Base-by-base conservation (phyloP, 2,888 invertebrate genomes). In the Eupithecia subumbrata region DNA sequence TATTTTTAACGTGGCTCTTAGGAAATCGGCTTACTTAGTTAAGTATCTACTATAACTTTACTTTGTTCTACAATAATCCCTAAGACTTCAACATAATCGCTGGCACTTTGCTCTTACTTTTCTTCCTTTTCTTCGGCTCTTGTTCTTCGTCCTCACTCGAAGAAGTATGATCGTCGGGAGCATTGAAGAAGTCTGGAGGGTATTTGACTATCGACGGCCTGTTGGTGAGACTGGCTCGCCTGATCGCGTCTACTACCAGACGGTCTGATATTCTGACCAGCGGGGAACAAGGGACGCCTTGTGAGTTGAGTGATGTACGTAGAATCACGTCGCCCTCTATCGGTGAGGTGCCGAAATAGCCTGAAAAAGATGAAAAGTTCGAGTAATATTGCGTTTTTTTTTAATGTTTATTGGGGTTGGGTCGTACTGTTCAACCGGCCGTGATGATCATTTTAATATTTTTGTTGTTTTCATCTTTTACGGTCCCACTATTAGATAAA, bases 111-210 rank as follows among this genome's bases (percentile, higher is more conserved):
- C 69, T 80, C 79, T 77, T 85, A 25, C 82, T 82, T 74, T 84
- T 85, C 25, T 80, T 84, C 71, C 80, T 84, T 76, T 84, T 85
- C 71, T 83, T 86, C 68, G 79, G 82, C 14, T 83, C 85, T 25
- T 82, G 78, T 56, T 80, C 83, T 75, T 92, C 93, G 1, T 93
- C 93, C 74, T 92, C 92, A 40, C 91, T 91, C 0, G 92, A 93
- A 0, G 94, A 93, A 0, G 92, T 90, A 0, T 90, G 86, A 18
- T 90, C 89, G 56, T 86, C 89, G 1, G 89, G 88, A 5, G 82
- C 86, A 67, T 91, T 90, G 86, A 95, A 95, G 82, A 88, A 95
- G 76, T 93, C 89, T 1, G 92, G 84, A 0, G 95, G 95, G 74
- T 94, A 95, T 74, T 93, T 95, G 7, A 91, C 90, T 2, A 89